Evolutionary conservation across 2,888 invertebrate genomes (phyloP).

Genomic region (Entomobrya proxima): DNA sequence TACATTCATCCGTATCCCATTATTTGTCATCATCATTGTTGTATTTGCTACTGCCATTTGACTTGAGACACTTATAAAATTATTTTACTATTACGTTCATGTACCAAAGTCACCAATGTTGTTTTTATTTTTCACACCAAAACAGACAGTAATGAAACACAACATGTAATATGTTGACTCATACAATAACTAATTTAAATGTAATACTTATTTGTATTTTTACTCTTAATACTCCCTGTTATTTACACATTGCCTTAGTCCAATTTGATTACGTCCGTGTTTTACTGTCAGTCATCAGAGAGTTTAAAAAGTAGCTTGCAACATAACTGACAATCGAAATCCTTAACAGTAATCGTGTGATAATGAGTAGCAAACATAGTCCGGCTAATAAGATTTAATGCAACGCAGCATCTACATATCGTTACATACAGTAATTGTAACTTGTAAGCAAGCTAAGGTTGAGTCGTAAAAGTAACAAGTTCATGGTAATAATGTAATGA

Average conservation of each 20-base stretch:
- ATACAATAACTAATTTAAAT: background rate
- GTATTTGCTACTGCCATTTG: background rate
- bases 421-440: background rate
- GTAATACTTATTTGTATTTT: background rate
- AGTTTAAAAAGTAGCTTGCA: background rate
- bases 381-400: background rate
- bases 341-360: background rate
- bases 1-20: slow-evolving; percentile 31
- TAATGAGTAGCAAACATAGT: background rate
- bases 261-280: background rate
- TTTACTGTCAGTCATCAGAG: too few relatives aligned
- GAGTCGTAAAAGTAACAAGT: slow-evolving; percentile 16
- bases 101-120: background rate
- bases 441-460: background rate
- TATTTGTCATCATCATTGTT: slow-evolving; percentile 13
- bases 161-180: too few relatives aligned
- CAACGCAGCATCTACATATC: too few relatives aligned
- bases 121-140: background rate
- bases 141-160: background rate
- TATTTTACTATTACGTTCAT: background rate
- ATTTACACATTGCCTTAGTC: background rate
- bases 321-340: background rate
- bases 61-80: background rate
- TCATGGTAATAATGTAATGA: slow-evolving; percentile 44
- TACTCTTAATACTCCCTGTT: too few relatives aligned